These are phyloP conservation scores for Megaceryle torquata DNA, from an alignment of 2,113 vertebrate species.

Conservation along the genomic window DNA sequence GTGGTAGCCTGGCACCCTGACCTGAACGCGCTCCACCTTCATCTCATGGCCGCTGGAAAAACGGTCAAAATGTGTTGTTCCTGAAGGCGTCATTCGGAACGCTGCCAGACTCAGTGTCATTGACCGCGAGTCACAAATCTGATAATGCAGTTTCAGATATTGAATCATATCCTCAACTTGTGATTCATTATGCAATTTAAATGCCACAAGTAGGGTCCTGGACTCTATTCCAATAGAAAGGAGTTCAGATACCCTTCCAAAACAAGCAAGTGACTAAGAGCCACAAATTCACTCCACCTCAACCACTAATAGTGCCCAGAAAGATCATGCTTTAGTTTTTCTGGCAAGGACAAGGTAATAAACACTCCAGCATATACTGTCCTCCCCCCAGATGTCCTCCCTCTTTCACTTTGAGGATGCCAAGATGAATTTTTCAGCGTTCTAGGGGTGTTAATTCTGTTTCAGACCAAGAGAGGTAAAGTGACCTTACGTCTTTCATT, in stretches of 20 bases:
- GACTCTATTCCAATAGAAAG: neutral
- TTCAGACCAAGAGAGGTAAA: neutral
- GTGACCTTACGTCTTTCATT: neutral
- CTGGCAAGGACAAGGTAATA: neutral
- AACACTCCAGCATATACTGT: neutral
- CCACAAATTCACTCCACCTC: conserved; percentile 31
- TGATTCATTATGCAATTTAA: conserved; percentile 28
- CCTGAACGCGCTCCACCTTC: neutral
- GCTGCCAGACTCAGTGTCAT: neutral
- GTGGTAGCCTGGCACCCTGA: neutral
- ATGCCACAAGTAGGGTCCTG: neutral
- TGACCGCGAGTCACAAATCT: conserved; percentile 22
- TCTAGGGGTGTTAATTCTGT: neutral
- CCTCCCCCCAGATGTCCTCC: neutral
- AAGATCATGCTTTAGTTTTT: neutral
- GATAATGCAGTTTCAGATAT: conserved; percentile 28
- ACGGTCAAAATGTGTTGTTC: neutral
- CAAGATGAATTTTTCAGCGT: neutral
- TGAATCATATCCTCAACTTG: conserved; percentile 27
- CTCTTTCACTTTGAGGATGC: neutral
- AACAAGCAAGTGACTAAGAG: conserved; percentile 26
- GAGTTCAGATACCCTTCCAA: conserved; percentile 33
- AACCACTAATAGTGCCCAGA: neutral
- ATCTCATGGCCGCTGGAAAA: neutral
- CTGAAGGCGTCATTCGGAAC: neutral